Conservation (phyloP, 2,797 vertebrate genomes). For the Sebastes hopkinsi region DNA sequence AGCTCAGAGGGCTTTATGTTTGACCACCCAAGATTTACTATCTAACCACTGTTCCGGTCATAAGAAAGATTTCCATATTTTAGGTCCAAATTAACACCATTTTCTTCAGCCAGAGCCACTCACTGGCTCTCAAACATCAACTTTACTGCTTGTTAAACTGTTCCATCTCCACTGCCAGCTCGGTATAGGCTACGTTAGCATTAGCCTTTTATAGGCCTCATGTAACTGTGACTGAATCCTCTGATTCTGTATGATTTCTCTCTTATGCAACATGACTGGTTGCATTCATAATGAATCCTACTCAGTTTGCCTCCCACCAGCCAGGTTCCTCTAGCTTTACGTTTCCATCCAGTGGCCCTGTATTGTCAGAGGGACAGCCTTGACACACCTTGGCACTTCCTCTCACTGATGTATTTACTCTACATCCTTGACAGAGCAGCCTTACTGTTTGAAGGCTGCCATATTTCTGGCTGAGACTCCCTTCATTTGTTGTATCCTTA, state of each 20-base stretch:
- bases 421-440: constrained; percentile 2
- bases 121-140: neutral
- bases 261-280: neutral
- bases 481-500: neutral
- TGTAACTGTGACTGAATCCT: neutral
- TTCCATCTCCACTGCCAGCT: neutral
- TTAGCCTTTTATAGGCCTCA: neutral
- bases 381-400: constrained; percentile 9
- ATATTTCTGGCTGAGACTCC: constrained; percentile 8
- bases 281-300: neutral
- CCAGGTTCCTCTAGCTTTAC: neutral
- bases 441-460: neutral
- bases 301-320: neutral
- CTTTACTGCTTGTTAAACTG: neutral
- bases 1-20: neutral
- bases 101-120: neutral
- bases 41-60: neutral
- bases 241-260: neutral
- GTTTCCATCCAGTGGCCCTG: neutral
- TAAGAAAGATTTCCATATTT: neutral
- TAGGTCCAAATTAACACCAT: neutral
- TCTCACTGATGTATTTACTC: neutral
- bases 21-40: neutral
- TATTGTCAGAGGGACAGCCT: neutral
- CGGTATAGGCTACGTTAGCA: neutral